Base-by-base conservation (phyloP, 2,888 invertebrate genomes). In the Lamellibrachia satsuma region DNA sequence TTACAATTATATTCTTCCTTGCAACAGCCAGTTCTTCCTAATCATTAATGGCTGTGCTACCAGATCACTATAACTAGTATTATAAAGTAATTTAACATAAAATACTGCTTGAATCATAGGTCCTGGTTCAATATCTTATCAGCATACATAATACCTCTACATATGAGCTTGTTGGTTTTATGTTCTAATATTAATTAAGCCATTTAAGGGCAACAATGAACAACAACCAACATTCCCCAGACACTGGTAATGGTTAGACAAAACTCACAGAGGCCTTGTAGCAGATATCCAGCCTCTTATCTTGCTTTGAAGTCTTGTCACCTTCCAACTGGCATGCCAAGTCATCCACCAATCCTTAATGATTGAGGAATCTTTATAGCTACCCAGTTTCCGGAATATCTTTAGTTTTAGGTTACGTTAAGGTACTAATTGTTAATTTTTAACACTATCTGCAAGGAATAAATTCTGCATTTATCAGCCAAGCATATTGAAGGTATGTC, bases 221-320 rank as follows among this genome's bases (percentile, higher is more conserved):
- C 91, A 6, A 3, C 27, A 91, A 91, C 91, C 91, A 91, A 27
- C 91, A 91, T 91, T 91, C 91, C 51, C 22, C 15, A 15, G 91
- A 27, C 27, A n/a, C 91, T 27, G 11, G 15, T 27, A 91, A n/a
- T 91, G 91, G 27, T 27, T 15, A 3, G 15, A 27, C 27, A n/a
- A 91, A n/a, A 91, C 22, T 91, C 27, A 91, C 15, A 27, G 91
- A 27, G 91, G 91, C 27, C 91, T 91, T 6, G 7, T 27, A 91
- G 91, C 91, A 91, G 27, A 90, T 90, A 90, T 22, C 8, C 51
- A 91, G 4, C 91, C 91, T 91, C 91, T 91, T 91, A 2, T 91
- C 91, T 27, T 91, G 91, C 91, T 91, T 91, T 91, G 91, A 91
- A 91, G 91, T 91, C 91, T 91, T 91, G 91, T 91, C 91, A 75